These are phyloP conservation scores for Tinea trinotella DNA, from an alignment of 2,888 invertebrate species.

Conservation along the genomic window DNA sequence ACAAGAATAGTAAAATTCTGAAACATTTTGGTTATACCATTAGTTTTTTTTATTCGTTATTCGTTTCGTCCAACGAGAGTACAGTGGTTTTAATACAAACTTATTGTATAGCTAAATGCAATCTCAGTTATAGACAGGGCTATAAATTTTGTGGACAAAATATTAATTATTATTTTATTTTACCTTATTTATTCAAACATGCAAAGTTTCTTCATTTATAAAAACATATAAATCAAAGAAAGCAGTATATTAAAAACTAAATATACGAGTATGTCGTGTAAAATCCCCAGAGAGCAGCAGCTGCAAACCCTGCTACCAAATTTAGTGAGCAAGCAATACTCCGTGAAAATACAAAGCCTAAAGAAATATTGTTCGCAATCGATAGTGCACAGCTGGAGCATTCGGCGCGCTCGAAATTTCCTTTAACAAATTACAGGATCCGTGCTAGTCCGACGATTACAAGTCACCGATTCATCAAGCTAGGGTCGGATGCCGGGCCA, in stretches of 20 bases:
- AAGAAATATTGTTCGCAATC: slow-evolving; percentile 31
- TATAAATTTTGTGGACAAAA: too few relatives aligned
- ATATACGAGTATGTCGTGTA: background rate
- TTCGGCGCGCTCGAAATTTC: slow-evolving; percentile 32
- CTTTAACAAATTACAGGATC: slow-evolving; percentile 51
- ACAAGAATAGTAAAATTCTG: background rate
- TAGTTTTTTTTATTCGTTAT: too few relatives aligned
- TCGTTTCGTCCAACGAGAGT: too few relatives aligned
- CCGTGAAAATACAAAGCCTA: slow-evolving; percentile 14
- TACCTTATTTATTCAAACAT: too few relatives aligned
- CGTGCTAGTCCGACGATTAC: slow-evolving; percentile 64
- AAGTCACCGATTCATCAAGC: slow-evolving; percentile 60
- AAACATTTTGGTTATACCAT: background rate
- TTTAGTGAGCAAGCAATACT: background rate
- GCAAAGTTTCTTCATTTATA: too few relatives aligned
- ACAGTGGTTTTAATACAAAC: too few relatives aligned
- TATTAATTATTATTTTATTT: too few relatives aligned
- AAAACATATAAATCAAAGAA: slow-evolving; percentile 4
- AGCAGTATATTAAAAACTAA: slow-evolving; percentile 16
- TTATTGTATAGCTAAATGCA: too few relatives aligned
- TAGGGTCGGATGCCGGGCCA: slow-evolving; percentile 35
- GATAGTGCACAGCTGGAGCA: slow-evolving; percentile 50
- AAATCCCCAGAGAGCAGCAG: background rate
- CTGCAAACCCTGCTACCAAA: background rate
- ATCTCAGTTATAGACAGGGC: too few relatives aligned